phyloP scores from a whole-genome alignment of 2,888 invertebrate genomes.

The Hirtodrosophila cameraria region DNA sequence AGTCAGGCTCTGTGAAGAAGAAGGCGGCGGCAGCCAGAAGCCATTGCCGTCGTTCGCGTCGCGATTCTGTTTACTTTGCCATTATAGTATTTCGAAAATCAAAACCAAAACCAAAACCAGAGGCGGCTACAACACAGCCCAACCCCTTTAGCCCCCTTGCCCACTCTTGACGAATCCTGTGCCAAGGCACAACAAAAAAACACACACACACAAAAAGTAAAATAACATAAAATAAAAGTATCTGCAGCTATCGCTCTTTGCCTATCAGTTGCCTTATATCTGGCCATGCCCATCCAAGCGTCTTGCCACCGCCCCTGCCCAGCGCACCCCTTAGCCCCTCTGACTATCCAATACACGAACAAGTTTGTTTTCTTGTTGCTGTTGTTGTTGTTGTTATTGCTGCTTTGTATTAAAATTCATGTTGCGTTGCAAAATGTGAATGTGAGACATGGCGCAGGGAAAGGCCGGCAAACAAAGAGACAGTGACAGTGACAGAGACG shows the following conservation, averaged over 20 bases:
- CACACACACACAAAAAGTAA: slow-evolving; percentile 10
- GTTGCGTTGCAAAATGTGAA: slow-evolving; percentile 56
- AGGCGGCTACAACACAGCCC: slow-evolving; percentile 47
- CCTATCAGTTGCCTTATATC: slow-evolving; percentile 57
- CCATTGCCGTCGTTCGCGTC: slow-evolving; percentile 41
- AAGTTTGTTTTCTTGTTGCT: slow-evolving; percentile 41
- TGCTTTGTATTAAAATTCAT: slow-evolving; percentile 57
- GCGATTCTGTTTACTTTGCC: slow-evolving; percentile 73
- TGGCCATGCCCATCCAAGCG: slow-evolving; percentile 42
- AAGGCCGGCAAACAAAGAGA: slow-evolving; percentile 27
- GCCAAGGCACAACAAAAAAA: slow-evolving; percentile 25
- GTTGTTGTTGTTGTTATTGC: slow-evolving; percentile 28
- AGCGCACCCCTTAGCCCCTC: background rate
- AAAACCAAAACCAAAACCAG: slow-evolving; percentile 57
- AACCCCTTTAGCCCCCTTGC: background rate
- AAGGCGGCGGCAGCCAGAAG: slow-evolving; percentile 50
- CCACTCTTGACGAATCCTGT: slow-evolving; percentile 28
- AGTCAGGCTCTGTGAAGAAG: too few relatives aligned
- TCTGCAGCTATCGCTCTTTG: slow-evolving; percentile 57
- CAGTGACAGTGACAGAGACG: slow-evolving; percentile 20
- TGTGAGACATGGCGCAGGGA: slow-evolving; percentile 28
- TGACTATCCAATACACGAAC: slow-evolving; percentile 27
- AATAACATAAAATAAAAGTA: slow-evolving; percentile 57
- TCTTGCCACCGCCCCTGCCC: slow-evolving; percentile 15
- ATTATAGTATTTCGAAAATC: slow-evolving; percentile 53